Conservation (phyloP, 2,888 invertebrate genomes). For the Aphidius colemani region DNA sequence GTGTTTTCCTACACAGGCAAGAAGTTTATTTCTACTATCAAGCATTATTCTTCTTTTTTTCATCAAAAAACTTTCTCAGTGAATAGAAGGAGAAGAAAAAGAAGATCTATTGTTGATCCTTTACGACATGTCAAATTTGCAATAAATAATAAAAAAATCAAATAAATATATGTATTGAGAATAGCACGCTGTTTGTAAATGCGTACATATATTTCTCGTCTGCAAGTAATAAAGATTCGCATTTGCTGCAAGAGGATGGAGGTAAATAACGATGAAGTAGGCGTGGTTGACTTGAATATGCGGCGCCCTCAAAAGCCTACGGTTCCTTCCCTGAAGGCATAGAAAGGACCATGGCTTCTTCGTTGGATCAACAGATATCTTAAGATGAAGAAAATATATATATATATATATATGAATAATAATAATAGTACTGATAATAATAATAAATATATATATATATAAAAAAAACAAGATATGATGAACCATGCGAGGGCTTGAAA, state of each 20-base stretch:
- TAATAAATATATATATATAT: no score
- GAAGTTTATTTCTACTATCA: no score
- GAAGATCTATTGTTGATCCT: constrained; percentile 8
- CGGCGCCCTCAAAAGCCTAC: constrained; percentile 51
- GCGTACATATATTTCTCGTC: constrained; percentile 12
- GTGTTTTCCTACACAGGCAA: no score
- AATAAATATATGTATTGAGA: constrained; percentile 8
- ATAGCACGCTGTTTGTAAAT: constrained; percentile 8
- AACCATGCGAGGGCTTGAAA: constrained; percentile 40
- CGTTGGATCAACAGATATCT: no score
- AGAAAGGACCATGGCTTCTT: constrained; percentile 22
- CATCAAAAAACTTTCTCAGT: no score
- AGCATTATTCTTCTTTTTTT: no score
- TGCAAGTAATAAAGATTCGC: constrained; percentile 23
- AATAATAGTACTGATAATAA: no score
- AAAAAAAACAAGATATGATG: neutral
- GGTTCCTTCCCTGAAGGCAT: constrained; percentile 35
- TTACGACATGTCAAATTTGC: no score
- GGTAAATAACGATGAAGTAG: constrained; percentile 51
- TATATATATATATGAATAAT: no score
- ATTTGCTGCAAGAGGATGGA: constrained; percentile 36
- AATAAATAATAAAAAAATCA: constrained; percentile 16
- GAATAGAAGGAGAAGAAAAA: constrained; percentile 19
- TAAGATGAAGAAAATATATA: no score
- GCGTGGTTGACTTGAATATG: constrained; percentile 53